These are phyloP conservation scores for Stomorhina lunata DNA, from an alignment of 2,888 invertebrate genomes.

Conservation along the genomic window DNA sequence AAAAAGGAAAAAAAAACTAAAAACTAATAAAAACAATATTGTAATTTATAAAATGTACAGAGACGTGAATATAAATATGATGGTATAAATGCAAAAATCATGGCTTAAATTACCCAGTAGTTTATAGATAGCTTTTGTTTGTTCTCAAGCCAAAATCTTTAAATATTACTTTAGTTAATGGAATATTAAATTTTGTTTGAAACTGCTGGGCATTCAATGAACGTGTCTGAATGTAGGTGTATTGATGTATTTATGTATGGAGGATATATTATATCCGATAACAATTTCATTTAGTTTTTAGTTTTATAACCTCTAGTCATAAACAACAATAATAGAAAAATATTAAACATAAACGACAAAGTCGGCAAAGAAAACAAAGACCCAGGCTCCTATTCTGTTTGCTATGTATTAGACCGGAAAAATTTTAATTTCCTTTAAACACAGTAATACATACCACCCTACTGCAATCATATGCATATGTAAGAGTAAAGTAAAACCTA, in stretches of 20 bases:
- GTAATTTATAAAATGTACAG: not conserved
- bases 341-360: not conserved
- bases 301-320: conserved; percentile 32
- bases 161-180: no score
- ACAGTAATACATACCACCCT: not conserved
- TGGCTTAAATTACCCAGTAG: not conserved
- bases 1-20: no score
- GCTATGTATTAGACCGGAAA: no score
- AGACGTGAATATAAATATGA: not conserved
- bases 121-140: no score
- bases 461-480: not conserved
- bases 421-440: no score
- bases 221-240: not conserved
- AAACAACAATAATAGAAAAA: not conserved
- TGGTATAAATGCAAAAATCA: conserved; percentile 7
- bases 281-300: conserved; percentile 52
- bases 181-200: no score
- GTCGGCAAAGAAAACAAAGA: not conserved
- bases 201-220: no score
- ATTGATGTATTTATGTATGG: not conserved
- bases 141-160: no score
- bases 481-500: no score
- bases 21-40: conserved; percentile 3
- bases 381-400: no score
- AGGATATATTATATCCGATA: conserved; percentile 45